phyloP scores from a whole-genome alignment of 2,113 vertebrate species.

The Leucosticte australis region DNA sequence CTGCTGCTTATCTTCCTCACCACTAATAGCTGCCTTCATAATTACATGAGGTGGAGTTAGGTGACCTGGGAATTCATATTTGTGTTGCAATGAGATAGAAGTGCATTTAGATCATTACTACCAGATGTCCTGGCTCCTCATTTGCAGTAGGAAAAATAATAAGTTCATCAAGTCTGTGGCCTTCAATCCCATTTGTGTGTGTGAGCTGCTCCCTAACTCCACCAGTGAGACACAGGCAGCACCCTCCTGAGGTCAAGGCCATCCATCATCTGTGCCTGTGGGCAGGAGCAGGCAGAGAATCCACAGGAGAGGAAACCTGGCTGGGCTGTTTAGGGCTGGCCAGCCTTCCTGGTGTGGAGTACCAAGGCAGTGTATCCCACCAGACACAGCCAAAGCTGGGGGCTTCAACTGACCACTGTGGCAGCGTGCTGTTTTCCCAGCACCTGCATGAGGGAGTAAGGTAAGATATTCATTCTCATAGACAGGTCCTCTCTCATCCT shows the following conservation, averaged over 20 bases:
- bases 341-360: neutral
- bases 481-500: neutral
- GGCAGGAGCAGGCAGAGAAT: conserved; percentile 14
- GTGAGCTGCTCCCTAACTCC: neutral
- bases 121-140: conserved; percentile 18
- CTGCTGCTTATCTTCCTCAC: neutral
- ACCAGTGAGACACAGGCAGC: neutral
- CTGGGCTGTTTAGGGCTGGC: conserved; percentile 22
- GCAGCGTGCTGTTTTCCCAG: neutral
- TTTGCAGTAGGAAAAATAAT: neutral
- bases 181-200: neutral
- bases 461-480: neutral
- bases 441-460: conserved; percentile 3
- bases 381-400: neutral
- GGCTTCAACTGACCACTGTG: neutral
- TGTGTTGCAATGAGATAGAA: conserved; percentile 22
- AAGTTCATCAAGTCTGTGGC: neutral
- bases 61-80: conserved; percentile 38
- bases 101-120: conserved; percentile 40
- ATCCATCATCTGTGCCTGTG: conserved; percentile 30
- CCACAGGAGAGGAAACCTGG: conserved; percentile 8
- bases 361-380: neutral
- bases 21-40: conserved; percentile 41
- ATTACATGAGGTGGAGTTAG: neutral
- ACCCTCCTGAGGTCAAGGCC: neutral